These are phyloP conservation scores for Seladonia tumulorum DNA, from an alignment of 2,888 invertebrate genomes.

Conservation along the genomic window DNA sequence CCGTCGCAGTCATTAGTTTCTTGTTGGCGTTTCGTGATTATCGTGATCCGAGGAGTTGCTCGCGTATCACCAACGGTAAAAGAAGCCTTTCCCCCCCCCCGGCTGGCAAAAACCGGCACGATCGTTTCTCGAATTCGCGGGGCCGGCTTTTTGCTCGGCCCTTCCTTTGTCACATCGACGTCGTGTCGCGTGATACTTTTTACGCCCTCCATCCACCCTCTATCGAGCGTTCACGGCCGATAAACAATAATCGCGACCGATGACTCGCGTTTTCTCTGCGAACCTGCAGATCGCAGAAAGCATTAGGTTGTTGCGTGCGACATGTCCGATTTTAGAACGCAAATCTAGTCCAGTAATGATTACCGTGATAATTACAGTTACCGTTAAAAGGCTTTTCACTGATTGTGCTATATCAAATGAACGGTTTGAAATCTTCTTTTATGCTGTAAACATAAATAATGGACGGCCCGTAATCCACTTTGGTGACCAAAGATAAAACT, in stretches of 20 bases:
- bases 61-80: slow-evolving; percentile 1
- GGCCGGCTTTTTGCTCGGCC: slow-evolving; percentile 43
- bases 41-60: slow-evolving; percentile 40
- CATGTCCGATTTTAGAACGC: too few relatives aligned
- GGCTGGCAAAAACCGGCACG: slow-evolving; percentile 2
- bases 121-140: slow-evolving; percentile 49
- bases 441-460: background rate
- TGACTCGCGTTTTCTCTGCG: slow-evolving; percentile 48
- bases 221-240: slow-evolving; percentile 68
- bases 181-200: slow-evolving; percentile 37
- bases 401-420: too few relatives aligned
- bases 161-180: slow-evolving; percentile 53
- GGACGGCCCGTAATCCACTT: background rate
- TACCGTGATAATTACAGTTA: too few relatives aligned
- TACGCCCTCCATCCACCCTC: background rate
- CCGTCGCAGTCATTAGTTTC: slow-evolving; percentile 55
- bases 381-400: too few relatives aligned
- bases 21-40: slow-evolving; percentile 59
- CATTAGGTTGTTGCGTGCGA: too few relatives aligned
- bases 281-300: background rate
- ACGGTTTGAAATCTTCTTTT: too few relatives aligned
- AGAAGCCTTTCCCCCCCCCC: background rate
- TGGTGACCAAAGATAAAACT: background rate
- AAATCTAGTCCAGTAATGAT: too few relatives aligned
- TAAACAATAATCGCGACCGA: slow-evolving; percentile 65